phyloP scores from a whole-genome alignment of 53 echinoderm and acorn worm genomes.

The Arbacia lixula region DNA sequence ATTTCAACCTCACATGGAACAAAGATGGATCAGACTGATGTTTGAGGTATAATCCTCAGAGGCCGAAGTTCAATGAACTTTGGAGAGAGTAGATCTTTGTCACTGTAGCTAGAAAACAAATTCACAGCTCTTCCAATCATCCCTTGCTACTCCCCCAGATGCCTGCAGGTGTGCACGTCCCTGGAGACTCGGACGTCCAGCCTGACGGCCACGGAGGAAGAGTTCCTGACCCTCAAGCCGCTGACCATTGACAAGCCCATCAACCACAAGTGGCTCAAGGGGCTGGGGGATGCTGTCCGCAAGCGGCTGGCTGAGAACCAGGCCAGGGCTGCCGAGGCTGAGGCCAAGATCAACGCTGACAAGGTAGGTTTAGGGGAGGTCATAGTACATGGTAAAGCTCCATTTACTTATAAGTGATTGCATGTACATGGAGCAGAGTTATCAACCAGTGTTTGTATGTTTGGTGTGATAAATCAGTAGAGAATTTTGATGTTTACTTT shows the following conservation, averaged over 20 bases:
- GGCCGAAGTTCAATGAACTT: no score
- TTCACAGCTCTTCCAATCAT: not conserved
- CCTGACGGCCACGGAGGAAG: conserved; percentile 73
- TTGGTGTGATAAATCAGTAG: no score
- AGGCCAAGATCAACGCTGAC: conserved; percentile 64
- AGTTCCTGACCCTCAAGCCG: conserved; percentile 72
- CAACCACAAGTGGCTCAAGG: conserved; percentile 82
- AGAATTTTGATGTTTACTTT: no score
- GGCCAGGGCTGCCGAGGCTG: conserved; percentile 60
- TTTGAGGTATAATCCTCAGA: no score
- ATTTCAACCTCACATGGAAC: no score
- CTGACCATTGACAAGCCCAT: conserved; percentile 80
- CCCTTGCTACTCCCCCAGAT: conserved; percentile 36
- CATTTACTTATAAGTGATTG: no score
- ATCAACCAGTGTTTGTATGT: no score
- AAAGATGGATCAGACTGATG: no score
- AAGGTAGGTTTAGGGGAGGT: conserved; percentile 71
- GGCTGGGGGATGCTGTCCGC: conserved; percentile 66
- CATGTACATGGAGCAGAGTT: no score
- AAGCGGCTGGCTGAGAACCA: conserved; percentile 69
- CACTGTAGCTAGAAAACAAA: no score
- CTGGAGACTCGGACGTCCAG: conserved; percentile 58
- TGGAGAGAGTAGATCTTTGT: no score
- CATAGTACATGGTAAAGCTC: no score
- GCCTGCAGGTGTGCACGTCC: conserved; percentile 62